These are phyloP conservation scores for Tragelaphus buxtoni DNA, from an alignment of 2,113 vertebrate genomes.

Conservation along the genomic window DNA sequence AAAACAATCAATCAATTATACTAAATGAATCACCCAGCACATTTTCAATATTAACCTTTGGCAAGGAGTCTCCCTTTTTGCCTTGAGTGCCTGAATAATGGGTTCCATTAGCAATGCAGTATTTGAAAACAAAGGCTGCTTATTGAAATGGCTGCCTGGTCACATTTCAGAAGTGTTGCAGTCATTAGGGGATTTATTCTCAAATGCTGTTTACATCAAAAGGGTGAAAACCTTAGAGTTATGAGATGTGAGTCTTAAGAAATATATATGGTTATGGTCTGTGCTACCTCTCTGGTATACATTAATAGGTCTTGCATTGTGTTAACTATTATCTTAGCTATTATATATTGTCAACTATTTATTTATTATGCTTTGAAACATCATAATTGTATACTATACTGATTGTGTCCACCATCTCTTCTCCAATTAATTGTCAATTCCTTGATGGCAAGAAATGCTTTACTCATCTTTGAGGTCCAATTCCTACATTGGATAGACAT, in stretches of 20 bases:
- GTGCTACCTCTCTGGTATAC: background rate
- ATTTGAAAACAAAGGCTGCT: background rate
- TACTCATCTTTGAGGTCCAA: background rate
- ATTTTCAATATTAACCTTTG: background rate
- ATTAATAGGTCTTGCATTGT: background rate
- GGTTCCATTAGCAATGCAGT: background rate
- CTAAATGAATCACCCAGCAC: background rate
- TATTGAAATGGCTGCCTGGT: background rate
- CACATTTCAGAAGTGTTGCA: background rate
- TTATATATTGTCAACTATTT: background rate
- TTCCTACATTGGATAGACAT: background rate
- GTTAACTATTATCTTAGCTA: background rate
- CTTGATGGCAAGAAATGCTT: background rate
- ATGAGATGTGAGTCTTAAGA: background rate
- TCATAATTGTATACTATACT: background rate
- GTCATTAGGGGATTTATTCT: background rate
- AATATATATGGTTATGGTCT: background rate
- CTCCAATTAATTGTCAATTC: background rate
- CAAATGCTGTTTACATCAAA: background rate
- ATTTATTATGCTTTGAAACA: background rate
- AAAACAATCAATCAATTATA: background rate
- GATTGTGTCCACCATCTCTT: background rate
- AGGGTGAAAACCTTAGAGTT: background rate
- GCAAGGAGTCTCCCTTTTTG: background rate
- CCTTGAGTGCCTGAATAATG: background rate